phyloP scores from a whole-genome alignment of 2,113 vertebrate species.

The Leucopsar rothschildi region DNA sequence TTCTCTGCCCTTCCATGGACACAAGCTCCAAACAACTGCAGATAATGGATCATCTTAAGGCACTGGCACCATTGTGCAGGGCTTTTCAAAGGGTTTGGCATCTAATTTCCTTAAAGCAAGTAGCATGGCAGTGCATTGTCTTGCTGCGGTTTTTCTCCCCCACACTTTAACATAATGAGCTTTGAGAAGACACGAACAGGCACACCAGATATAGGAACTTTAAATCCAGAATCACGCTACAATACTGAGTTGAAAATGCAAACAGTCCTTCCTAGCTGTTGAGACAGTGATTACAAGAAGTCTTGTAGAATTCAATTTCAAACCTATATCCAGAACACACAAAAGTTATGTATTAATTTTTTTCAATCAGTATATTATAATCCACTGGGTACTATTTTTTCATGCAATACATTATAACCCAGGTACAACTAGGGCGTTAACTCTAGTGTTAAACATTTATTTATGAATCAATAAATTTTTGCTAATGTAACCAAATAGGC shows the following conservation, averaged over 20 bases:
- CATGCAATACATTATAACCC: neutral
- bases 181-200: neutral
- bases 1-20: neutral
- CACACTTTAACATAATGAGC: neutral
- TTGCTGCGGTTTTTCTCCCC: accelerated
- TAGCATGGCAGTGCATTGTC: neutral
- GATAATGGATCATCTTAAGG: neutral
- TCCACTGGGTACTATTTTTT: neutral
- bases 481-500: neutral
- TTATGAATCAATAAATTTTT: neutral
- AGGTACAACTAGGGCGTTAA: neutral
- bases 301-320: neutral
- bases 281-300: neutral
- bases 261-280: neutral
- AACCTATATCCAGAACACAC: neutral
- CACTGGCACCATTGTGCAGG: neutral
- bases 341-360: neutral
- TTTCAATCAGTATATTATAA: neutral
- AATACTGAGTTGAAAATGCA: neutral
- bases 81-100: neutral
- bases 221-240: neutral
- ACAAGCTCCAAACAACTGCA: neutral
- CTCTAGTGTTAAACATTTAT: neutral
- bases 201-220: neutral
- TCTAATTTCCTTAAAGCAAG: neutral